Base-by-base conservation (phyloP, 1,140 invertebrate genomes). In the Colletes latitarsis region DNA sequence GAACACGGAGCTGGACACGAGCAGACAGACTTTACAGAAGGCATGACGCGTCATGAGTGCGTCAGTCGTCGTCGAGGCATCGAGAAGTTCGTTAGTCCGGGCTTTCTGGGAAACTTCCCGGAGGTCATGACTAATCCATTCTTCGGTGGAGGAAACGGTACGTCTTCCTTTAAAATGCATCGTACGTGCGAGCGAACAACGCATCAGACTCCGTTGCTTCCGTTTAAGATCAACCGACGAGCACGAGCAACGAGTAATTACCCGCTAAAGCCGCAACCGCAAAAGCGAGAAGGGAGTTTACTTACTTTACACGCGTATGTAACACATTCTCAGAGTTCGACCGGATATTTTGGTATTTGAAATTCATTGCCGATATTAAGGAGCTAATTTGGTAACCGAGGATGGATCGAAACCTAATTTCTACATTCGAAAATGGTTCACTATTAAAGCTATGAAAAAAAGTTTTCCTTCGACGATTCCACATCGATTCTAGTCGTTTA, bases 51-150 rank as follows among this genome's bases (percentile, higher is more conserved):
- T 72, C 53, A 9, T 46, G 43, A 46, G 9, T 30, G 39, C 41
- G 63, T 68, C 72, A 85, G 10, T 58, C 60, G 12, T 46, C 72
- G 73, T 12, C 71, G 69, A 52, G 57, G 49, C 60, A 62, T 58
- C 68, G 73, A 60, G 74, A 55, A 70, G 74, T 85, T 82, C 64
- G 80, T 85, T 85, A 77, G 55, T 85, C 83, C n/a, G 53, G 10
- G 69, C 81, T 77, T 85, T 85, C 84, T 85, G 71, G 30, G 84
- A 85, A 81, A 82, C 70, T 84, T 85, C 84, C 73, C 46, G 60
- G 83, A 85, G 83, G 58, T 85, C 79, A 77, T 85, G 84, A 85
- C 83, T 85, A 85, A 85, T 82, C 69, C 83, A 78, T 43, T 49
- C 81, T 68, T 63, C 46, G 53, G 41, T 68, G 67, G 43, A 53